Conservation (phyloP, 1,140 invertebrate genomes). For the Pseudachorutes palmiensis region DNA sequence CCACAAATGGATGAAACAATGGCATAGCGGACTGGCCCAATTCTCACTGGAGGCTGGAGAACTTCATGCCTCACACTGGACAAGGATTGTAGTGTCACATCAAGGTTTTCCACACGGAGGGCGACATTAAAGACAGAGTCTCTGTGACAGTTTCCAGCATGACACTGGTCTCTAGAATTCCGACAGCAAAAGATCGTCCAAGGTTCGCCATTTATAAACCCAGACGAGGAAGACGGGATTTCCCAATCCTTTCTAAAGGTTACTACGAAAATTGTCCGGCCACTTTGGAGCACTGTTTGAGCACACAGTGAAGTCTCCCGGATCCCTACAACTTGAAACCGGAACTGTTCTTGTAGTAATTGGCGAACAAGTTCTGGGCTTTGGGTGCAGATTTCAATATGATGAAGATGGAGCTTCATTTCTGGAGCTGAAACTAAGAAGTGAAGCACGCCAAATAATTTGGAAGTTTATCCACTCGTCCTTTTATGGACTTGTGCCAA, state of each 20-base stretch:
- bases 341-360: conserved; percentile 41
- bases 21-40: conserved; percentile 43
- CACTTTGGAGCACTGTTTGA: conserved; percentile 43
- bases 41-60: conserved; percentile 40
- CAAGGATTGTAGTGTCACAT: conserved; percentile 39
- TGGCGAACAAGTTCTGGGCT: conserved; percentile 39
- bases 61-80: conserved; percentile 35
- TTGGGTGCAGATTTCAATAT: conserved; percentile 46
- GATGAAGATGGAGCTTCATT: conserved; percentile 43
- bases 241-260: conserved; percentile 39
- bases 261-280: conserved; percentile 43
- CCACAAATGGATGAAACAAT: conserved; percentile 47
- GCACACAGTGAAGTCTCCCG: conserved; percentile 39
- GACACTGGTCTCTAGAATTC: background rate
- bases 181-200: conserved; percentile 41
- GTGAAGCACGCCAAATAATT: too few species aligned
- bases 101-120: conserved; percentile 45
- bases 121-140: conserved; percentile 49
- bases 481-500: too few species aligned
- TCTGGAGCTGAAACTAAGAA: conserved; percentile 2
- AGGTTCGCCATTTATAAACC: conserved; percentile 29
- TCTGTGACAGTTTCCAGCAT: conserved; percentile 27
- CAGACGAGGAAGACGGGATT: background rate
- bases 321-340: conserved; percentile 41
- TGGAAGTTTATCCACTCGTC: too few species aligned